Evolutionary conservation across 2,113 vertebrate species (phyloP), one percentile per base, ranked within the genome.

Genomic region (Silurus asotus): DNA sequence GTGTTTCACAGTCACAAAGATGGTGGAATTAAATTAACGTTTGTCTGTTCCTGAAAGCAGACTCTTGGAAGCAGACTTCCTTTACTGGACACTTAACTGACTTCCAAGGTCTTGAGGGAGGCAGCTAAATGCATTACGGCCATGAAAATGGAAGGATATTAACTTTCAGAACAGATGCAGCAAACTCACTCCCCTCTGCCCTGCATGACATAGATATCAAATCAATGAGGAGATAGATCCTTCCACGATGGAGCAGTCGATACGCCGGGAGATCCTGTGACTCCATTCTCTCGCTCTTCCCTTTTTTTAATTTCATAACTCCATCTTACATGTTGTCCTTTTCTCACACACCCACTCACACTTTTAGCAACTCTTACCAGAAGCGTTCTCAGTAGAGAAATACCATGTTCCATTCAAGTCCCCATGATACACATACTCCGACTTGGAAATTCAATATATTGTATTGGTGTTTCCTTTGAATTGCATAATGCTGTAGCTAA

Each of bases 141-240:
- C 56, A 61, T 88, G 37, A 85, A 81, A 84, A 74, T 82, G 80
- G 61, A 83, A 87, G 87, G 87, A 90, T 88, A 88, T 88, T 87
- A 81, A 88, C 86, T 89, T 87, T 87, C 85, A 84, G 83, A 80
- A 56, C 77, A 74, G 72, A 87, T 55, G 56, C 83, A 84, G 76
- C 69, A 81, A 70, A 61, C 82, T 76, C 67, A 86, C 65, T 37
- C 69, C 80, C 62, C 48, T 64, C 74, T 78, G 82, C 81, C 72
- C 81, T 82, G 76, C 70, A 59, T 88, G 88, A 85, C 72, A 86
- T 81, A 74, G 87, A 90, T 91, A 84, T 83, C 77, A 80, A 91
- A 91, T 89, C 89, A 88, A 90, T 91, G 86, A 55, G 37, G 82
- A 81, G 84, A 59, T 37, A 69, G 84, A 85, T 86, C 72, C 82